Conservation (phyloP, 2,888 invertebrate species). For the Agonum fuliginosum region DNA sequence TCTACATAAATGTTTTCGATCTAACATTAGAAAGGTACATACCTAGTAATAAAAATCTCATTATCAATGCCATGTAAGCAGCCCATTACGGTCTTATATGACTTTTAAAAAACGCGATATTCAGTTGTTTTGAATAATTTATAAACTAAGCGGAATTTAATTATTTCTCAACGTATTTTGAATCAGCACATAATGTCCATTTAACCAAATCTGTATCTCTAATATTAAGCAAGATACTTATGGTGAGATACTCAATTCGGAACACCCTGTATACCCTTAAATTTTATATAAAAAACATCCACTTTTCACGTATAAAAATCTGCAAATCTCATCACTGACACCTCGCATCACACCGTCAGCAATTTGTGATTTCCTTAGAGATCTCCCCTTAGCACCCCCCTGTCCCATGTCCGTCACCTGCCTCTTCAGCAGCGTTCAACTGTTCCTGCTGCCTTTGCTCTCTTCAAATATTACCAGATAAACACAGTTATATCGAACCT, state of each 20-base stretch:
- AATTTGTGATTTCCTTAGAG: background rate
- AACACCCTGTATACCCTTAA: background rate
- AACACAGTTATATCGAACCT: slow-evolving; percentile 41
- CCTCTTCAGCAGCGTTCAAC: slow-evolving; percentile 7
- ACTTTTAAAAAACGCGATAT: no score
- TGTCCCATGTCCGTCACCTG: slow-evolving; percentile 16
- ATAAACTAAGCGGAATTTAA: no score
- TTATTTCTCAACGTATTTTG: no score
- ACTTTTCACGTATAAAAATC: background rate
- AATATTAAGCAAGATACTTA: no score
- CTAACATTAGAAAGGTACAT: no score
- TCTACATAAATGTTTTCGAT: no score
- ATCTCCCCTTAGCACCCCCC: background rate
- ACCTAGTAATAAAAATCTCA: no score
- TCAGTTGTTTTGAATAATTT: no score
- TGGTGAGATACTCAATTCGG: background rate
- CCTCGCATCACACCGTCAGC: background rate
- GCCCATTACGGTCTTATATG: no score
- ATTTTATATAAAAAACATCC: background rate
- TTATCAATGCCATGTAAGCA: no score
- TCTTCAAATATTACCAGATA: slow-evolving; percentile 46
- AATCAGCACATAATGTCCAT: no score
- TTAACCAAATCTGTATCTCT: no score
- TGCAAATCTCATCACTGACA: background rate
- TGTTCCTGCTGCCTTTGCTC: background rate